Evolutionary conservation across 2,113 vertebrate species (phyloP).

Genomic region (Ceratotherium simum): DNA sequence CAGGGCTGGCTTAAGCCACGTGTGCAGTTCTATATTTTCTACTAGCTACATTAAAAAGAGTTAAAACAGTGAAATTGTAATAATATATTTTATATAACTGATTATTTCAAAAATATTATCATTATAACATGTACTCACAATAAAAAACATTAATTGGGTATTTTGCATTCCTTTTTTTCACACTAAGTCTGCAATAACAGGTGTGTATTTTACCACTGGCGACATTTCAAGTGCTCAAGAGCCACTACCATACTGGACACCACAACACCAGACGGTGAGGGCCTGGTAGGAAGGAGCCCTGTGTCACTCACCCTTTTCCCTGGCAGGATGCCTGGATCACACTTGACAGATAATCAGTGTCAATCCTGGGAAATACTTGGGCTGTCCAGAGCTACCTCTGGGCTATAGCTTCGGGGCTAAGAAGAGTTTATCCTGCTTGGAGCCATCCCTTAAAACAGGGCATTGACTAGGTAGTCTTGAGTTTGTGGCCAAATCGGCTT

Average conservation of each 20-base stretch:
- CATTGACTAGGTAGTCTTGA: neutral
- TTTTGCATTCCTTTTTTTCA: neutral
- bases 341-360: neutral
- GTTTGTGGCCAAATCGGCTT: neutral
- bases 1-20: neutral
- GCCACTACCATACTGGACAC: neutral
- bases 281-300: neutral
- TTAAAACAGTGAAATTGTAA: neutral
- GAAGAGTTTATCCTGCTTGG: neutral
- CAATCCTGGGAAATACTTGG: neutral
- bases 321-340: neutral
- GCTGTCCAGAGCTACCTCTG: neutral
- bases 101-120: neutral
- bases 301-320: neutral
- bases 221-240: neutral
- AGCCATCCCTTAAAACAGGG: neutral
- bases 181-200: slow-evolving; percentile 8
- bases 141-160: neutral
- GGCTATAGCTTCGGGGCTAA: neutral
- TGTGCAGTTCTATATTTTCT: neutral
- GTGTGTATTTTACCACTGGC: neutral
- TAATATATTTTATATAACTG: neutral
- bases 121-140: neutral
- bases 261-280: neutral
- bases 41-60: neutral